Percentiles rank a stretch among this genome's conserved stretches.
phyloP scores from a whole-genome alignment of 2,113 vertebrate species.

The Atlantisia rogersi region DNA sequence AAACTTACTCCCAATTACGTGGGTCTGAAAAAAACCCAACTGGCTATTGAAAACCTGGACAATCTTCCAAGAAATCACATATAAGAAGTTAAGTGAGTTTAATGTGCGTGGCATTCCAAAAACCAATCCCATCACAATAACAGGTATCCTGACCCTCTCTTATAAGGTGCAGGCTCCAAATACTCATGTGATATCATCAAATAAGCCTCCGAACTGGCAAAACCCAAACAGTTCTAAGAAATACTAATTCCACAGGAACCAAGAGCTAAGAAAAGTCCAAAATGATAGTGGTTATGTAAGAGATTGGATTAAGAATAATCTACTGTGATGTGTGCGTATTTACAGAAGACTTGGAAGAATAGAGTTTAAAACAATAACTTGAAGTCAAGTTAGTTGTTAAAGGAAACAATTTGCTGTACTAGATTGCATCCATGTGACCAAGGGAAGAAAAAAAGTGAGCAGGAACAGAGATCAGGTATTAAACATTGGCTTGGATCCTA shows the following conservation, averaged over 20 bases:
- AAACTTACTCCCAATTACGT: constrained; percentile 53
- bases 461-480: constrained; percentile 65
- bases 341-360: constrained; percentile 77
- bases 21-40: constrained; percentile 23
- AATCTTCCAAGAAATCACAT: constrained; percentile 11
- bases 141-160: constrained; percentile 50
- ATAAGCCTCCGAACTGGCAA: constrained; percentile 51
- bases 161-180: constrained; percentile 27
- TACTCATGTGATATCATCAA: constrained; percentile 60
- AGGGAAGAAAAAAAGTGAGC: constrained; percentile 31
- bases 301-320: constrained; percentile 80
- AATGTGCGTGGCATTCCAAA: constrained; percentile 45
- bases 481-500: constrained; percentile 57
- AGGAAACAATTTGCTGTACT: constrained; percentile 72
- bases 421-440: constrained; percentile 64
- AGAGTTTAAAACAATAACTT: constrained; percentile 71
- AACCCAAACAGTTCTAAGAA: constrained; percentile 79
- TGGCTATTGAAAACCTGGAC: neutral
- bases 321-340: constrained; percentile 75
- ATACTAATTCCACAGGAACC: constrained; percentile 73
- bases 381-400: constrained; percentile 66
- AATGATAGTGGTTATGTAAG: constrained; percentile 79
- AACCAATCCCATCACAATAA: constrained; percentile 46
- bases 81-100: constrained; percentile 22
- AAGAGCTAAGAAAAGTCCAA: constrained; percentile 66